These are phyloP conservation scores for Cygnus olor DNA, from an alignment of 2,797 vertebrate genomes.

Conservation along the genomic window DNA sequence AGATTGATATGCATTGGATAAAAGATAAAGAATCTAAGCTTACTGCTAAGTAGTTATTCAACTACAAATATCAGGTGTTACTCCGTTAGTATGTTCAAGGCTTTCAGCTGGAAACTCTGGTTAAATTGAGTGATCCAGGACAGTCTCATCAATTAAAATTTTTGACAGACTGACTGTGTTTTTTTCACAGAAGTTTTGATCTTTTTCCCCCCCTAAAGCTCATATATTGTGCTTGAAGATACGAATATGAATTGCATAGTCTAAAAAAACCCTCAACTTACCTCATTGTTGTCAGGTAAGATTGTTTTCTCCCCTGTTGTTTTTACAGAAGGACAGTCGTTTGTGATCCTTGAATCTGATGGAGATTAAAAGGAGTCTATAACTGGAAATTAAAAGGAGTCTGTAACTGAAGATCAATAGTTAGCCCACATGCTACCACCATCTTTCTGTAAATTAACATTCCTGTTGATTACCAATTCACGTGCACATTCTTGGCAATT, in stretches of 20 bases:
- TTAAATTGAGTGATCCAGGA: neutral
- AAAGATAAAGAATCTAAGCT: neutral
- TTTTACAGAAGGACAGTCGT: constrained; percentile 8
- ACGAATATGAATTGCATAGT: neutral
- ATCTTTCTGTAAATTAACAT: neutral
- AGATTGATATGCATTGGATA: neutral
- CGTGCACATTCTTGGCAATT: neutral
- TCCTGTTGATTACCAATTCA: neutral
- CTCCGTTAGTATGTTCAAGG: neutral
- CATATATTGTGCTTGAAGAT: neutral
- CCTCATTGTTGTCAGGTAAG: constrained; percentile 70
- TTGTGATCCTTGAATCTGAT: constrained; percentile 36
- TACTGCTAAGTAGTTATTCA: neutral
- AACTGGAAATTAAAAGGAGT: constrained; percentile 25
- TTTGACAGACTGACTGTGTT: neutral
- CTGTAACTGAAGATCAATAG: neutral
- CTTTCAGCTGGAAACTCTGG: neutral
- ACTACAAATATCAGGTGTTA: neutral
- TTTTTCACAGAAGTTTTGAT: neutral
- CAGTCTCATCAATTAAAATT: neutral
- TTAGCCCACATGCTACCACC: neutral
- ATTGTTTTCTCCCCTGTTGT: neutral
- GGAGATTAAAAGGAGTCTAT: neutral
- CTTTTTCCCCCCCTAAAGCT: neutral
- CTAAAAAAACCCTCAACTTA: constrained; percentile 46